Conservation (phyloP, 2,888 invertebrate species). For the Theretra japonica region DNA sequence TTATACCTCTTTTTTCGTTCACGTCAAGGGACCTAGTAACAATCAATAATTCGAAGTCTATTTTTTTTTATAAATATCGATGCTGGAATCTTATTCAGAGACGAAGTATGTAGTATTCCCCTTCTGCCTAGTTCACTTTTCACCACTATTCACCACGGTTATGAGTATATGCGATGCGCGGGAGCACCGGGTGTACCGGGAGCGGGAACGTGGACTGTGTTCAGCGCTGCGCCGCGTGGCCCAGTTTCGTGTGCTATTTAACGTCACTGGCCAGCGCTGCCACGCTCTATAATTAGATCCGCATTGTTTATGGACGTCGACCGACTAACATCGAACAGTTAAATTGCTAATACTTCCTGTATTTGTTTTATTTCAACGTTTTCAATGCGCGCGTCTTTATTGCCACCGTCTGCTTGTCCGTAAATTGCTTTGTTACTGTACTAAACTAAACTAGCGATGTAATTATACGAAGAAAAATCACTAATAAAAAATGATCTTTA, state of each 20-base stretch:
- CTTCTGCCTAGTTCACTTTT: no score
- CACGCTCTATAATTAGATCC: conserved; percentile 79
- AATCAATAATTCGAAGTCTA: no score
- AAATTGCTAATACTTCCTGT: conserved; percentile 62
- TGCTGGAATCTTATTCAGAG: no score
- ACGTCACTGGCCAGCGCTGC: conserved; percentile 57
- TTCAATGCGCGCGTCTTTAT: conserved; percentile 34
- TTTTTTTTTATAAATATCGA: no score
- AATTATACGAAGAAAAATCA: no score
- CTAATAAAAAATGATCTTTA: no score
- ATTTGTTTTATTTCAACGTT: conserved; percentile 49
- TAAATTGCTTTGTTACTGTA: background rate
- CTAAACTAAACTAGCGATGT: background rate
- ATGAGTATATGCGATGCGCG: no score
- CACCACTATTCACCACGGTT: no score
- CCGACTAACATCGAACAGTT: conserved; percentile 63
- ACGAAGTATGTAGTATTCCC: no score
- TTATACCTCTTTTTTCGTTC: no score
- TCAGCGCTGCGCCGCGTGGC: conserved; percentile 60
- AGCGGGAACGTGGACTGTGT: conserved; percentile 9
- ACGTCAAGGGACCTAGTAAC: no score
- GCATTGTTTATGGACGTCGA: conserved; percentile 75
- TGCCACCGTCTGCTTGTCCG: conserved; percentile 29
- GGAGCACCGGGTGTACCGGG: conserved; percentile 64
- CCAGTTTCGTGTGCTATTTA: conserved; percentile 80